Evolutionary conservation across 2,888 invertebrate genomes (phyloP), one percentile per base, ranked within the genome.

Genomic region (Leptopilina myrica): DNA sequence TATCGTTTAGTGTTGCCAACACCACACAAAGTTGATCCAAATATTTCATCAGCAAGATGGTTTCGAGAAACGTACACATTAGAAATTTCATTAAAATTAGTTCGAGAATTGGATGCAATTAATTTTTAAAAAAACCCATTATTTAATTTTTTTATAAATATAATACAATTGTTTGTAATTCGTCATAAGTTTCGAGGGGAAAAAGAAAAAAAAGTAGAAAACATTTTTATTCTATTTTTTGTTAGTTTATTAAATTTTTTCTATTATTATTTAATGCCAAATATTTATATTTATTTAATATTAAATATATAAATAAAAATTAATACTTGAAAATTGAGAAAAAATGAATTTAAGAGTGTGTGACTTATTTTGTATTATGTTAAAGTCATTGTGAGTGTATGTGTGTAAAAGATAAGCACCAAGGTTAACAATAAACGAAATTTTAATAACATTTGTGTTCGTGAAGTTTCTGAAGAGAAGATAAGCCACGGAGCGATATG

Each of bases 21-120:
- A 49, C 96, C 97, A 0, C 97, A 98, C 87, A 94, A 94, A 0
- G 95, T 98, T 8, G 94, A 98, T 91, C 96, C 97, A 8, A 96
- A 97, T 89, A 93, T 92, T 49, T 97, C 97, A 4, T 95, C 95
- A 82, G 98, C 98, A 0, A 94, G 95, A 87, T 98, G 96, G 95
- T 95, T 97, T 87, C 88, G 92, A 1, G 94, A 94, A 11, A 92
- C 92, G 40, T 94, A 95, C 84, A 94, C 93, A 65, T 92, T 98
- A 79, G 93, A 94, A 77, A 92, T 98, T 66, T 96, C 95, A 7
- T 92, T 98, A 75, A 94, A 94, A 81, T 93, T 98, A 91, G 93
- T 94, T 80, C 93, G 98, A 79, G 98, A 98, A 90, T 94, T 96
- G 85, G 98, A 98, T 93, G 95, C 93, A 90, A 93, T 98, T 76